phyloP scores from a whole-genome alignment of 2,888 invertebrate genomes.

The Hoplodrina ambigua region DNA sequence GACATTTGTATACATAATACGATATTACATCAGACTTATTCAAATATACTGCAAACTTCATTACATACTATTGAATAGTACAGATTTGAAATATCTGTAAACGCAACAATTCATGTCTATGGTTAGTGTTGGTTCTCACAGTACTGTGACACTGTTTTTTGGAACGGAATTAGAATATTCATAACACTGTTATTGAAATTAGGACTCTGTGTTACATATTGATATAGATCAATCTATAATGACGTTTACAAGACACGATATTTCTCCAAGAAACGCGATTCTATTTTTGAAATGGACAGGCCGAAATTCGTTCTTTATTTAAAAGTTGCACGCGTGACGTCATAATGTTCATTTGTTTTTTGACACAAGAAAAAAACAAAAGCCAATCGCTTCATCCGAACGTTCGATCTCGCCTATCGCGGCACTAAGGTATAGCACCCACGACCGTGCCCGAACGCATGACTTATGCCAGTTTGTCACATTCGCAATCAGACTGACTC shows the following conservation, averaged over 20 bases:
- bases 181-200: too few relatives aligned
- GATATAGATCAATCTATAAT: too few relatives aligned
- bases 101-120: conserved; percentile 52
- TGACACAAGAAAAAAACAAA: conserved; percentile 10
- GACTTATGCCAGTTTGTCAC: conserved; percentile 86
- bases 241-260: too few relatives aligned
- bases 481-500: conserved; percentile 81
- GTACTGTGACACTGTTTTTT: neutral
- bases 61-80: conserved; percentile 63
- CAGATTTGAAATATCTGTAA: conserved; percentile 64
- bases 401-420: conserved; percentile 32
- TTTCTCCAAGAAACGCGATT: too few relatives aligned
- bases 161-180: too few relatives aligned
- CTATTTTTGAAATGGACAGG: neutral
- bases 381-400: neutral
- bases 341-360: neutral
- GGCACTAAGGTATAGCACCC: conserved; percentile 74
- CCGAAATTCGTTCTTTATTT: neutral
- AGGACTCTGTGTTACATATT: too few relatives aligned
- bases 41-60: conserved; percentile 63
- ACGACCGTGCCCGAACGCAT: conserved; percentile 75
- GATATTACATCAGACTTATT: conserved; percentile 58
- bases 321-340: neutral
- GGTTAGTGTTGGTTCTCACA: conserved; percentile 46
- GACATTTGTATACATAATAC: conserved; percentile 39